Evolutionary conservation across 1,140 invertebrate genomes (phyloP).

Genomic region (Diachasma alloeum): DNA sequence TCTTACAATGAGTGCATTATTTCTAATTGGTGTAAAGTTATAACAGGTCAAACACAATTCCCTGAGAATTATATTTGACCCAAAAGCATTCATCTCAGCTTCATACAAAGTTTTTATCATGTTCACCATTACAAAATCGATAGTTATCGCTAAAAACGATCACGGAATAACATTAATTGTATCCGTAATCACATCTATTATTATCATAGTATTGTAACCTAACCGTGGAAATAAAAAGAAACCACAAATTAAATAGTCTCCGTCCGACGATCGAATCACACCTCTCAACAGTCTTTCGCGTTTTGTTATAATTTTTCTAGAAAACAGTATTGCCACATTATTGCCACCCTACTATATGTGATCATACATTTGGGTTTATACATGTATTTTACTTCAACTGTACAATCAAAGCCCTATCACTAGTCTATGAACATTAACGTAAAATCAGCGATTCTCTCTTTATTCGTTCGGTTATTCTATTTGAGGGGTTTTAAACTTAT

Average conservation of each 20-base stretch:
- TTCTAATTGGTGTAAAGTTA: slow-evolving; percentile 22
- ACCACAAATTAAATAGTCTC: background rate
- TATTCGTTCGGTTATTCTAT: background rate
- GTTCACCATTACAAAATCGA: slow-evolving; percentile 37
- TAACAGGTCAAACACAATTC: background rate
- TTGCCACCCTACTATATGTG: no score
- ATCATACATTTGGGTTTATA: no score
- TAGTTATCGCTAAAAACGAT: slow-evolving; percentile 28
- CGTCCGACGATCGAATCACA: background rate
- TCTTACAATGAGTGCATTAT: slow-evolving; percentile 15
- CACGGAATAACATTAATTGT: slow-evolving; percentile 22
- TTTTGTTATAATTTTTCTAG: background rate
- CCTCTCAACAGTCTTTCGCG: background rate
- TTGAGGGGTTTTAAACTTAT: background rate
- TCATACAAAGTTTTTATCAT: slow-evolving; percentile 32
- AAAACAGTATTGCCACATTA: background rate
- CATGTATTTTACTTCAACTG: background rate
- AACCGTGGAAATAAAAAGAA: background rate
- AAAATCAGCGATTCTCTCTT: background rate
- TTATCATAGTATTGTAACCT: background rate
- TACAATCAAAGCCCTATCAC: background rate
- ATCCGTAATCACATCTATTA: background rate
- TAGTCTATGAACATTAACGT: background rate
- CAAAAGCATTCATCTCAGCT: slow-evolving; percentile 14
- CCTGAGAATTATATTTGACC: background rate